Evolutionary conservation across 2,113 vertebrate species (phyloP).

Genomic region (Mixornis gularis): DNA sequence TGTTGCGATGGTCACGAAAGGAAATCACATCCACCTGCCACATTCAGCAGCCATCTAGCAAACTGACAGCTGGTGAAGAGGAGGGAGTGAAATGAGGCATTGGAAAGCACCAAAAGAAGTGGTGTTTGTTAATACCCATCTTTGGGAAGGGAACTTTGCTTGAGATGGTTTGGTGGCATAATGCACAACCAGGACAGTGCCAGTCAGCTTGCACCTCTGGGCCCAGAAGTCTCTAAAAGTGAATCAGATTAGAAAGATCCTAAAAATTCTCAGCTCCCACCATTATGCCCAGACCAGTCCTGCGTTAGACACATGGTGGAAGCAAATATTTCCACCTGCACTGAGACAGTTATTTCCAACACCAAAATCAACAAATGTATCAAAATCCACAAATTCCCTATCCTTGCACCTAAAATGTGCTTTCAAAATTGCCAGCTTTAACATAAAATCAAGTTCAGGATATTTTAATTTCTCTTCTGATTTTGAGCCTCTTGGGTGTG

Average conservation of each 20-base stretch:
- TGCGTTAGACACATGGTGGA: neutral
- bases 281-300: neutral
- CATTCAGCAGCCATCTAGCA: neutral
- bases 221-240: neutral
- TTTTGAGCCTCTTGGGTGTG: neutral
- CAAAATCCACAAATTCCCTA: neutral
- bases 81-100: neutral
- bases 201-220: neutral
- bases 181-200: neutral
- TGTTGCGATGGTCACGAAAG: rapidly evolving
- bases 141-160: neutral
- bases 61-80: neutral
- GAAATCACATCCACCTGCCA: neutral
- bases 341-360: neutral
- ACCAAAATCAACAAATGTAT: neutral
- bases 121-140: neutral
- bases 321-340: neutral
- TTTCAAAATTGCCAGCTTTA: neutral
- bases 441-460: neutral
- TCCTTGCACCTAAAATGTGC: neutral
- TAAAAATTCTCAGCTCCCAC: neutral
- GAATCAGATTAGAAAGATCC: neutral
- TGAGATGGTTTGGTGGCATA: neutral
- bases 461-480: neutral
- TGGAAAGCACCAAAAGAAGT: neutral